A percentile compares a stretch with the other conserved stretches of the same genome.
Evolutionary conservation across 2,888 invertebrate genomes (phyloP).

Genomic region (Drosophila ustulata): DNA sequence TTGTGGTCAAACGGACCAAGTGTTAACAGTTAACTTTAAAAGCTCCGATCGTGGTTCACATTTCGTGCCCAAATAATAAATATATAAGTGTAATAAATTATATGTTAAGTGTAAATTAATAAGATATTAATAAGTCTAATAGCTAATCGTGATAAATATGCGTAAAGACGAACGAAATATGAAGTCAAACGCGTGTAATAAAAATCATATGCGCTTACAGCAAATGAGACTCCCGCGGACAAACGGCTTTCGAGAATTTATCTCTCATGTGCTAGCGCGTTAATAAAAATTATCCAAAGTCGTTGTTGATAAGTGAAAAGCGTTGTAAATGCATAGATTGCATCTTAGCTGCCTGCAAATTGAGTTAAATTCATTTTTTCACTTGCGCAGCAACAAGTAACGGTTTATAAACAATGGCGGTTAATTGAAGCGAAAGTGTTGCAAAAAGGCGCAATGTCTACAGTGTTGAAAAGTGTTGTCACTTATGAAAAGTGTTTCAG

Average conservation of each 20-base stretch:
- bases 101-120: background rate
- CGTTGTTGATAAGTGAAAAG: background rate
- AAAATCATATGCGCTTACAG: background rate
- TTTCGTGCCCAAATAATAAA: too few relatives aligned
- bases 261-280: background rate
- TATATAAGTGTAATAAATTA: too few relatives aligned
- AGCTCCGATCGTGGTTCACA: background rate
- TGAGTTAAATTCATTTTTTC: background rate
- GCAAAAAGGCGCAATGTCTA: background rate
- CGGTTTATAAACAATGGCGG: background rate
- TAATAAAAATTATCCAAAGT: background rate
- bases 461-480: background rate
- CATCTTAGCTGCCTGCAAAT: background rate
- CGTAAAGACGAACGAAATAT: background rate
- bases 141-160: background rate
- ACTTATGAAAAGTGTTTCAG: background rate
- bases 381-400: background rate
- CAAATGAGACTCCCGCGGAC: background rate
- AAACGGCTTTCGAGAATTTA: background rate
- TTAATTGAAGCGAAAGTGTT: background rate
- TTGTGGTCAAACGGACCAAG: too few relatives aligned
- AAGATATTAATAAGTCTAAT: background rate
- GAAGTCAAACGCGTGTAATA: background rate
- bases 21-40: background rate
- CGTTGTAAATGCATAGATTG: background rate